Percentiles rank a stretch among this genome's conserved stretches.
Evolutionary conservation across 2,888 invertebrate genomes (phyloP).

Genomic region (Drosophila lacicola): DNA sequence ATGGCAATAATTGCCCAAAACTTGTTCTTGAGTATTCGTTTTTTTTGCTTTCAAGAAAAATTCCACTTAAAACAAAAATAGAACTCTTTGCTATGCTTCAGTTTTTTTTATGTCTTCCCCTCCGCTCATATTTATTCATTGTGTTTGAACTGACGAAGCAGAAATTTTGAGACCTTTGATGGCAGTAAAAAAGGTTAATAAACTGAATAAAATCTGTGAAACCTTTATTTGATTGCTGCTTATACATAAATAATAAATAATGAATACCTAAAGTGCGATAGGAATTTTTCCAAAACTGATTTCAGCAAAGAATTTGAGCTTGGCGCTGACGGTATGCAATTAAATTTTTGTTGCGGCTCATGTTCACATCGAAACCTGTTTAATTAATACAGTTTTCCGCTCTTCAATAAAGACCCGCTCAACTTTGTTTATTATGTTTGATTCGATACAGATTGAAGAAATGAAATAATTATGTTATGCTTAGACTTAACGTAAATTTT

Average conservation of each 20-base stretch:
- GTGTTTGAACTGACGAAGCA: background rate
- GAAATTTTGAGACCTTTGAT: background rate
- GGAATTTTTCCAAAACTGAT: constrained; percentile 4
- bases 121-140: background rate
- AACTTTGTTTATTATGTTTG: constrained; percentile 22
- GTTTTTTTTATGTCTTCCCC: background rate
- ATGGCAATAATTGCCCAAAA: background rate
- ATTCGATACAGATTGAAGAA: background rate
- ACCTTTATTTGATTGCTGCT: background rate
- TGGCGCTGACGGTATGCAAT: constrained; percentile 3
- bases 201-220: background rate
- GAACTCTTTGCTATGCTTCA: background rate
- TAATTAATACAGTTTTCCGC: background rate
- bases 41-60: background rate
- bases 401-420: constrained; percentile 1
- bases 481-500: background rate
- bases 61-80: background rate
- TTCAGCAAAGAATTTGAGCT: constrained; percentile 1
- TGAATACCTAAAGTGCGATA: background rate
- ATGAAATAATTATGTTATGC: background rate
- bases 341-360: constrained; percentile 5
- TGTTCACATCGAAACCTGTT: constrained; percentile 16
- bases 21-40: constrained; percentile 2
- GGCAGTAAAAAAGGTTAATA: background rate
- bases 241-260: constrained; percentile 6